A percentile compares a stretch with the other conserved stretches of the same genome.
Conservation (phyloP, 2,797 vertebrate genomes). For the Anniella stebbinsi region DNA sequence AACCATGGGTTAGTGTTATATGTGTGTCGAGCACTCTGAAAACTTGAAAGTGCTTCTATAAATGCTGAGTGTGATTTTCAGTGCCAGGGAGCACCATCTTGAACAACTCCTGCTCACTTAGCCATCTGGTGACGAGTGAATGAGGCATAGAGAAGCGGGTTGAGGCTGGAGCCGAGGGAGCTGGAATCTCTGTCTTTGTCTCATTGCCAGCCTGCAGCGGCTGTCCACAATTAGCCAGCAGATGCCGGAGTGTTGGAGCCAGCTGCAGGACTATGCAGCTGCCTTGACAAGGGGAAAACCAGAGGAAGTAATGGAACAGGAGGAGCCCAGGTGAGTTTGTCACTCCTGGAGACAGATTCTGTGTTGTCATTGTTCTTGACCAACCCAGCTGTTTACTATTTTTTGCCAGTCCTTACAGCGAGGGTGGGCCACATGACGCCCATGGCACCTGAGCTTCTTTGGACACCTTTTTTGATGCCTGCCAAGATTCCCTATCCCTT, state of each 20-base stretch:
- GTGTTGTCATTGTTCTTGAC: neutral
- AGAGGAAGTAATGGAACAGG: conserved; percentile 5
- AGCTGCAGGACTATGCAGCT: conserved; percentile 54
- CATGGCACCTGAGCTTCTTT: no score
- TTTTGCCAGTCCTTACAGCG: neutral
- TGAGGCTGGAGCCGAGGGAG: neutral
- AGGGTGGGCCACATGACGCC: neutral
- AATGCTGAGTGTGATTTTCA: neutral
- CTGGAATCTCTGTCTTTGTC: conserved; percentile 8
- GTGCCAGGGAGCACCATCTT: neutral
- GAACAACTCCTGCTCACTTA: neutral
- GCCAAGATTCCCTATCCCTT: no score
- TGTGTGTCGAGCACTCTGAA: neutral
- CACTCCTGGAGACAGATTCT: neutral
- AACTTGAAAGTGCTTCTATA: neutral
- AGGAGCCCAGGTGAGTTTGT: neutral
- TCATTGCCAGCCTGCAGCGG: conserved; percentile 43
- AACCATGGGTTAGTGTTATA: no score
- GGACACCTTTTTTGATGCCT: no score
- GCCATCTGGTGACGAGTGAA: neutral
- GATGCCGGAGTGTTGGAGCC: conserved; percentile 64
- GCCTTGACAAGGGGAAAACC: conserved; percentile 44
- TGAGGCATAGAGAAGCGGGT: neutral
- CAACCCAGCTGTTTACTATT: neutral
- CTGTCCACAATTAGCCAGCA: conserved; percentile 31